Conservation (phyloP, 35 echinoderm and acorn worm species). For the Apostichopus californicus region DNA sequence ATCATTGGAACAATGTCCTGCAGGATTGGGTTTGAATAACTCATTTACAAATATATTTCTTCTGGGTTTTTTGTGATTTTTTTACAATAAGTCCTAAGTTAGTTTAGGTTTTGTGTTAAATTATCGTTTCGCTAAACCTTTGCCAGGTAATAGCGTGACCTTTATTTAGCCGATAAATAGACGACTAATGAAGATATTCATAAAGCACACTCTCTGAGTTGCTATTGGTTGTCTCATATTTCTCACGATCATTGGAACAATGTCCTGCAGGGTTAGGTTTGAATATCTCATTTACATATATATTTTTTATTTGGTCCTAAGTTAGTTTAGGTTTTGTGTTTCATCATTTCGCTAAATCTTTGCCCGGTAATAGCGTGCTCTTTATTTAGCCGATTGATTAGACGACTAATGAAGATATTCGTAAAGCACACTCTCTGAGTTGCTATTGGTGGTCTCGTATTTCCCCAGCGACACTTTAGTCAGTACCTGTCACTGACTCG, state of each 20-base stretch:
- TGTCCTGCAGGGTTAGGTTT: no score
- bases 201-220: not conserved
- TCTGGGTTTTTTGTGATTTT: no score
- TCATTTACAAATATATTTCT: no score
- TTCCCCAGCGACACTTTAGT: slow-evolving; percentile 35
- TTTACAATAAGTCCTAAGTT: no score
- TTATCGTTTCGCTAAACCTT: not conserved
- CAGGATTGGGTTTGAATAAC: no score
- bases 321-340: not conserved
- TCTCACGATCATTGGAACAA: not conserved
- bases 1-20: no score
- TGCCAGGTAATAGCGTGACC: no score
- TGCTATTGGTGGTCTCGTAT: slow-evolving; percentile 30
- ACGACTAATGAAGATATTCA: not conserved
- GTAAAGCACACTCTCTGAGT: not conserved
- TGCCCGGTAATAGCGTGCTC: no score
- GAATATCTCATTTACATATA: no score
- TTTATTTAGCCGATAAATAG: not conserved
- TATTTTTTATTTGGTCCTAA: no score
- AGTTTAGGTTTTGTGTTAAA: not conserved
- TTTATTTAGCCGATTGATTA: not conserved
- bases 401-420: not conserved
- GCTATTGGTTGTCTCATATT: slow-evolving; percentile 36
- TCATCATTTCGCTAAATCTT: not conserved
- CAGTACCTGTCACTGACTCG: slow-evolving; percentile 9